These are phyloP conservation scores for Urechis unicinctus DNA, from an alignment of 2,888 invertebrate genomes.

Conservation along the genomic window DNA sequence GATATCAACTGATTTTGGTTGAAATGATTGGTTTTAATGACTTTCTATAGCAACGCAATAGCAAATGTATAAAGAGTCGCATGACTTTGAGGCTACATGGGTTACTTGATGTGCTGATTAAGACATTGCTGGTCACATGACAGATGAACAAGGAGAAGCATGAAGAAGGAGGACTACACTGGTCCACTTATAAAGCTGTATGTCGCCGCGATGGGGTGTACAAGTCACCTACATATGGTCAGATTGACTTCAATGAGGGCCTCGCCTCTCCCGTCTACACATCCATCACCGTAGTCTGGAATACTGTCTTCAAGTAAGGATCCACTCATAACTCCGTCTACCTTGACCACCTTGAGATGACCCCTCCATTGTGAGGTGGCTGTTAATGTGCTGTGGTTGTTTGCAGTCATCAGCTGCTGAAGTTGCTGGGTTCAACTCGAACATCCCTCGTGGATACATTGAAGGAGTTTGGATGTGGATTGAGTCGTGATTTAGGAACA, in stretches of 20 bases:
- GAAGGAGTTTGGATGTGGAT: not conserved
- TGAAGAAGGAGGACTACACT: conserved; percentile 25
- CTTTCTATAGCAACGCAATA: too few relatives aligned
- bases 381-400: too few relatives aligned
- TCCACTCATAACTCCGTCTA: not conserved
- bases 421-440: not conserved
- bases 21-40: too few relatives aligned
- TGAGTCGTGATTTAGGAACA: not conserved
- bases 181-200: conserved; percentile 26
- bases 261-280: conserved; percentile 26
- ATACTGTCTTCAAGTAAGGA: conserved; percentile 28
- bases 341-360: not conserved
- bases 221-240: conserved; percentile 21
- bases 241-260: conserved; percentile 30
- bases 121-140: too few relatives aligned
- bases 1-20: too few relatives aligned
- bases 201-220: conserved; percentile 24
- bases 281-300: conserved; percentile 27
- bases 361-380: too few relatives aligned
- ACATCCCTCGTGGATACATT: not conserved
- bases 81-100: too few relatives aligned
- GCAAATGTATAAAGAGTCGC: too few relatives aligned
- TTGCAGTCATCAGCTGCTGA: conserved; percentile 1
- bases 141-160: conserved; percentile 22
- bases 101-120: too few relatives aligned